Percentiles rank a stretch among this genome's conserved stretches.
Conservation (phyloP, 2,113 vertebrate genomes). For the Solea senegalensis region DNA sequence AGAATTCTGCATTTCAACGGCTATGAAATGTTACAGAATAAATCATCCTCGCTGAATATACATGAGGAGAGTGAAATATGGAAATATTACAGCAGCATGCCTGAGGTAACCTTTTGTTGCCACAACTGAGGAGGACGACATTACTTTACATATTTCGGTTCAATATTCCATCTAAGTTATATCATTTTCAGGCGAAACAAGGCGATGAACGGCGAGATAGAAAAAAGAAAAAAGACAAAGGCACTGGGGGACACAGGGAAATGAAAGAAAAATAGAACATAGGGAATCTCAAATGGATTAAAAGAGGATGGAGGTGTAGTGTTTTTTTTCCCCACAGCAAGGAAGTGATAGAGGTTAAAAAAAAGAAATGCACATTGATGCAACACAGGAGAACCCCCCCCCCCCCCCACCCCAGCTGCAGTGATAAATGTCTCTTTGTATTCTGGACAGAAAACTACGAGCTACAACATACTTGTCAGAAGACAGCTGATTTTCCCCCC, state of each 20-base stretch:
- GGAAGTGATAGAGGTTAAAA: conserved; percentile 73
- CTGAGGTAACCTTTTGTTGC: conserved; percentile 79
- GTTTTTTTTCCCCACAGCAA: conserved; percentile 67
- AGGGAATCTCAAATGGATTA: conserved; percentile 56
- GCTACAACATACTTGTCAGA: conserved; percentile 79
- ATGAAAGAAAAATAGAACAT: conserved; percentile 44
- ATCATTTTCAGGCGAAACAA: conserved; percentile 58
- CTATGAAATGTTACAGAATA: conserved; percentile 63
- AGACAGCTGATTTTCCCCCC: conserved; percentile 75
- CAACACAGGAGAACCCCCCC: conserved; percentile 53
- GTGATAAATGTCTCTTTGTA: conserved; percentile 84
- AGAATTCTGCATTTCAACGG: conserved; percentile 37
- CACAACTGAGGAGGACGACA: conserved; percentile 64
- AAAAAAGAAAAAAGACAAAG: conserved; percentile 37
- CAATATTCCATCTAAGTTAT: conserved; percentile 59
- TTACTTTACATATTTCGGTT: conserved; percentile 61
- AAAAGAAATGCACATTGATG: conserved; percentile 60
- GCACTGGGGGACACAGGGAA: conserved; percentile 14
- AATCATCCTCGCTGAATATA: conserved; percentile 73
- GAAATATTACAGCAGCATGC: conserved; percentile 68
- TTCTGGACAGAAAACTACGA: conserved; percentile 77
- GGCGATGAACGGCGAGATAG: conserved; percentile 47
- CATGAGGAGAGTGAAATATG: conserved; percentile 68
- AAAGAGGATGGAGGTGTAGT: conserved; percentile 50
- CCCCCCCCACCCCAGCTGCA: conserved; percentile 70